Percentiles rank a stretch among this genome's conserved stretches.
Evolutionary conservation across 2,113 vertebrate genomes (phyloP).

Genomic region (Ptychochromis oligacanthus): DNA sequence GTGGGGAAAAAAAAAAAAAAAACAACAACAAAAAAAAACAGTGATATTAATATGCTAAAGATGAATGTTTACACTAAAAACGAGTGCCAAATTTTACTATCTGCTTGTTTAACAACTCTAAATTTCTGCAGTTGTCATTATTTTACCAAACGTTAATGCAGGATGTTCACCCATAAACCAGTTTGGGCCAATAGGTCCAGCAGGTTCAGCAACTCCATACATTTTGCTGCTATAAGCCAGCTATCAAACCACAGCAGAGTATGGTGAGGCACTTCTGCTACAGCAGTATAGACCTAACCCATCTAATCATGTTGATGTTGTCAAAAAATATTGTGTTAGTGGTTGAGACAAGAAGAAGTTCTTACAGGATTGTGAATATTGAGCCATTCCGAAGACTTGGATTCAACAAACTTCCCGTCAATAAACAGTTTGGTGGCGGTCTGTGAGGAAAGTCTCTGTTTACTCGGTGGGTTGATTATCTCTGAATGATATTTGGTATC

Average conservation of each 20-base stretch:
- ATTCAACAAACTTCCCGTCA: constrained; percentile 96
- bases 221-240: too few relatives aligned
- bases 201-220: constrained; percentile 1
- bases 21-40: too few relatives aligned
- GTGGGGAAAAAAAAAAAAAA: not conserved
- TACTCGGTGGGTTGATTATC: rapidly evolving
- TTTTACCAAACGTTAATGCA: not conserved
- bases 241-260: not conserved
- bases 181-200: not conserved
- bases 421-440: constrained; percentile 94
- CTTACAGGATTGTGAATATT: constrained; percentile 97
- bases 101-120: not conserved
- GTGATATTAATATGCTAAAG: not conserved
- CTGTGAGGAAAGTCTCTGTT: constrained; percentile 74
- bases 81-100: not conserved
- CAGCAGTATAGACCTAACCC: not conserved
- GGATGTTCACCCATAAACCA: not conserved
- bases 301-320: not conserved
- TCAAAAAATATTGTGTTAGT: not conserved
- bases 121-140: not conserved
- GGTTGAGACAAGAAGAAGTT: not conserved
- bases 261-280: not conserved
- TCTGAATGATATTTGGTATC: not conserved
- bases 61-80: not conserved
- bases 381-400: constrained; percentile 91